phyloP scores from a whole-genome alignment of 2,797 vertebrate species.

The Ctenosaura bakeri region DNA sequence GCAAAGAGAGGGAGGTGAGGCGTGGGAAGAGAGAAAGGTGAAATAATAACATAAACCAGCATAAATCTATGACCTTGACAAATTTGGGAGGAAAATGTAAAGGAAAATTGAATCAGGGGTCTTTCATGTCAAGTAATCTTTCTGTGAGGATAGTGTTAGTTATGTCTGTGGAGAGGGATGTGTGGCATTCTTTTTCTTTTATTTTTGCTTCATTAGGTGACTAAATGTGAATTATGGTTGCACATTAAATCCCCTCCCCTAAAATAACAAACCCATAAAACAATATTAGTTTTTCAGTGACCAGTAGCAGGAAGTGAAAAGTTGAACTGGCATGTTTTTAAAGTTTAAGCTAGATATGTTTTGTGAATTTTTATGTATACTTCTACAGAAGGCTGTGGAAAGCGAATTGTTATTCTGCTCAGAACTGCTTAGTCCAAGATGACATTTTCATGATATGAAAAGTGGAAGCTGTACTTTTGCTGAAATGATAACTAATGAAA shows the following conservation, averaged over 20 bases:
- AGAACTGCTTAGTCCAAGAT: slow-evolving; percentile 5
- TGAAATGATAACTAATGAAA: slow-evolving; percentile 36
- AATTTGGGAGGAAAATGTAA: neutral
- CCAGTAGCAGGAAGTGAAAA: neutral
- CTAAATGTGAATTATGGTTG: neutral
- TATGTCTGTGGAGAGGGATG: neutral
- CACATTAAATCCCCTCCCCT: neutral
- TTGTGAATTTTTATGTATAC: neutral
- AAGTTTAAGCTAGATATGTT: neutral
- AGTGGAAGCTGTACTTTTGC: slow-evolving; percentile 31
- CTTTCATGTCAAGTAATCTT: accelerated
- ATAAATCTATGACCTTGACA: neutral
- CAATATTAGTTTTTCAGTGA: neutral
- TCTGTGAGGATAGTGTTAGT: neutral
- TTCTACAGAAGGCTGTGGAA: slow-evolving; percentile 30
- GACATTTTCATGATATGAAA: slow-evolving; percentile 22
- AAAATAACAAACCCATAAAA: neutral
- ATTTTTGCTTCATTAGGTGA: neutral
- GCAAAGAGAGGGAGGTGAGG: neutral
- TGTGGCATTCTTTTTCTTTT: neutral
- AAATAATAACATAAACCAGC: slow-evolving; percentile 6
- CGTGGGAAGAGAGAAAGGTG: neutral
- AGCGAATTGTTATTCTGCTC: slow-evolving; percentile 19
- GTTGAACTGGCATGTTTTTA: neutral
- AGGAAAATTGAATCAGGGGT: neutral